These are phyloP conservation scores for Drosophila truncata DNA, from an alignment of 1,140 invertebrate genomes.

Conservation along the genomic window DNA sequence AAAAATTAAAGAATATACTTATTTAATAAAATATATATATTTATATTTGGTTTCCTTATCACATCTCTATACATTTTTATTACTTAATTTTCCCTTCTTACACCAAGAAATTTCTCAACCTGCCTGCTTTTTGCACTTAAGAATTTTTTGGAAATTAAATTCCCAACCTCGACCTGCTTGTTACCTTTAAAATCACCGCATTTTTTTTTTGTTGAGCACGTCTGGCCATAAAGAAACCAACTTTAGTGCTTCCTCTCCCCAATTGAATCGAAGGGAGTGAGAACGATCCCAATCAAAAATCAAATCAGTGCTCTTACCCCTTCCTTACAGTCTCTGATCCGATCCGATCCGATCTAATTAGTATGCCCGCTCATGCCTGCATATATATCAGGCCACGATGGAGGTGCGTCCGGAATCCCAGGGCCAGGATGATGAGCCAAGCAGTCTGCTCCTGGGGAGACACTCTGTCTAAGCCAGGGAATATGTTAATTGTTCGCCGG, in stretches of 20 bases:
- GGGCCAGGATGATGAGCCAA: slow-evolving; percentile 53
- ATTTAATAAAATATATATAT: too few species aligned
- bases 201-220: slow-evolving; percentile 37
- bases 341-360: slow-evolving; percentile 64
- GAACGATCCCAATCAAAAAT: slow-evolving; percentile 64
- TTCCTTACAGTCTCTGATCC: slow-evolving; percentile 10
- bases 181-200: slow-evolving; percentile 13
- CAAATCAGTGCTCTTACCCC: slow-evolving; percentile 59
- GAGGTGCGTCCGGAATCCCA: slow-evolving; percentile 63
- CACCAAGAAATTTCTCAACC: neutral
- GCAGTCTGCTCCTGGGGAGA: slow-evolving; percentile 72
- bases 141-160: slow-evolving; percentile 6
- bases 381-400: slow-evolving; percentile 58
- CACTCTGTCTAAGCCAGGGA: slow-evolving; percentile 69
- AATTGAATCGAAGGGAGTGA: slow-evolving; percentile 40
- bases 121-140: slow-evolving; percentile 16
- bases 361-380: slow-evolving; percentile 80
- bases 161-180: slow-evolving; percentile 6
- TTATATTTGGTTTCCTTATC: too few species aligned
- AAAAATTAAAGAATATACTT: too few species aligned
- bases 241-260: slow-evolving; percentile 65
- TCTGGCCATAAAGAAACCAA: slow-evolving; percentile 67
- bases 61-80: neutral
- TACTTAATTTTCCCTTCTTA: neutral
- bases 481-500: slow-evolving; percentile 70